A percentile compares a stretch with the other conserved stretches of the same genome.
phyloP scores from a whole-genome alignment of 1,140 invertebrate genomes.

The Eriosoma lanigerum region DNA sequence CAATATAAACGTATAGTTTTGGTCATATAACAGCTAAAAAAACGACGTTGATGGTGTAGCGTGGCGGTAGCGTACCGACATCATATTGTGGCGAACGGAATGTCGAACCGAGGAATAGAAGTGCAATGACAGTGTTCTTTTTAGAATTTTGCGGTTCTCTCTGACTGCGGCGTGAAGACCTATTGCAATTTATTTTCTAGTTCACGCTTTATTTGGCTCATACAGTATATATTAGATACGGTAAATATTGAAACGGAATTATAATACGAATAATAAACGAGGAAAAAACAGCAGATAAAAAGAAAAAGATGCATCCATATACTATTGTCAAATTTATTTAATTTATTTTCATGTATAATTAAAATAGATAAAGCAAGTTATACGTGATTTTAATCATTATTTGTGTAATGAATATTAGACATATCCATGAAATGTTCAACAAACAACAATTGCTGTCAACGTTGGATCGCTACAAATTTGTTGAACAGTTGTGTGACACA shows the following conservation, averaged over 20 bases:
- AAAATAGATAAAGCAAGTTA: too few species aligned
- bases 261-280: conserved; percentile 20
- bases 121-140: conserved; percentile 47
- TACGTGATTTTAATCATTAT: too few species aligned
- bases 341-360: too few species aligned
- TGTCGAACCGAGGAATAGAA: conserved; percentile 26
- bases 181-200: conserved; percentile 49
- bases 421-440: background rate
- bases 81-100: conserved; percentile 18
- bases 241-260: conserved; percentile 42
- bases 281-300: background rate
- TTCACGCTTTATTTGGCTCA: conserved; percentile 48
- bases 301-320: too few species aligned
- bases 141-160: conserved; percentile 41
- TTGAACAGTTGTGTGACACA: conserved; percentile 19
- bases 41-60: background rate
- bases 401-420: too few species aligned
- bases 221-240: conserved; percentile 40
- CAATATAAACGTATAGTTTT: background rate
- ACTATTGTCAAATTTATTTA: too few species aligned
- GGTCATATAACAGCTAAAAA: too few species aligned
- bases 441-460: background rate
- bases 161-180: conserved; percentile 2
- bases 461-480: conserved; percentile 13
- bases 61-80: background rate